phyloP scores from a whole-genome alignment of 2,797 vertebrate species.

The Okamejei kenojei region DNA sequence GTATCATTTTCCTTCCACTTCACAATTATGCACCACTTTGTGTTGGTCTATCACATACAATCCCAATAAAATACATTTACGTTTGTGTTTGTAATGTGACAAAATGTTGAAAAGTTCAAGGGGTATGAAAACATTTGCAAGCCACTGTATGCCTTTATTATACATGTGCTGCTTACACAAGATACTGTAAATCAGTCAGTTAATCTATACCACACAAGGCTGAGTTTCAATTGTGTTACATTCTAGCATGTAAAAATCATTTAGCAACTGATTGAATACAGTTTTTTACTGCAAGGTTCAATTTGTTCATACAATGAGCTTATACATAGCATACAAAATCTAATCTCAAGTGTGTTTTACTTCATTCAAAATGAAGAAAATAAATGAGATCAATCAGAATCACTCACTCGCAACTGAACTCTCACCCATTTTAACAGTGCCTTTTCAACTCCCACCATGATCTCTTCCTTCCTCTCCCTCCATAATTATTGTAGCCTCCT shows the following conservation, averaged over 20 bases:
- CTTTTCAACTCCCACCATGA: background rate
- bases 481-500: background rate
- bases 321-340: background rate
- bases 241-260: background rate
- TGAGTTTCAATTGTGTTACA: background rate
- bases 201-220: background rate
- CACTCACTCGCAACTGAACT: background rate
- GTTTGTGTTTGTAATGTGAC: too few species aligned
- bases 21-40: too few species aligned
- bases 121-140: too few species aligned
- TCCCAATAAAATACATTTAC: too few species aligned
- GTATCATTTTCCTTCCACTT: too few species aligned
- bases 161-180: background rate
- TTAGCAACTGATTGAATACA: background rate
- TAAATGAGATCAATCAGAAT: background rate
- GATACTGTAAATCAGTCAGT: background rate
- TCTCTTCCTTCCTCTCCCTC: background rate
- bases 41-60: too few species aligned
- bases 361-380: background rate
- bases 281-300: background rate
- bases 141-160: background rate
- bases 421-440: background rate
- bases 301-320: background rate
- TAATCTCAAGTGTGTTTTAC: background rate
- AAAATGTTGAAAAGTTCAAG: too few species aligned